Conservation (phyloP, 1,140 invertebrate species). For the Physella acuta region DNA sequence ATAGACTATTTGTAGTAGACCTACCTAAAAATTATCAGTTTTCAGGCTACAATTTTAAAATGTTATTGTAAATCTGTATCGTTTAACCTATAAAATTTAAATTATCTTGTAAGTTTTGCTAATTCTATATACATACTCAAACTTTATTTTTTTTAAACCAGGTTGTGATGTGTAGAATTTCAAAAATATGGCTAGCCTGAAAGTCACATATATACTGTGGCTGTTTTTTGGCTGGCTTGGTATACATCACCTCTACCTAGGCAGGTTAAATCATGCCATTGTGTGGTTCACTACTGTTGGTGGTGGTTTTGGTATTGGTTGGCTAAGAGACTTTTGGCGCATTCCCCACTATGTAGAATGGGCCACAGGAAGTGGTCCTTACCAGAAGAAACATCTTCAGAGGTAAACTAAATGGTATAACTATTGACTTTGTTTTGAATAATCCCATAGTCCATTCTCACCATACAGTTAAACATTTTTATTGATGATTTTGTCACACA, state of each 20-base stretch:
- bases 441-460: background rate
- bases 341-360: constrained; percentile 86
- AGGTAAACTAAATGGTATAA: background rate
- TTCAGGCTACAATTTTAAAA: too few species aligned
- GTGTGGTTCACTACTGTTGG: constrained; percentile 84
- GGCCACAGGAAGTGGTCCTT: constrained; percentile 77
- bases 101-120: too few species aligned
- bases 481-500: background rate
- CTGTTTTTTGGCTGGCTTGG: constrained; percentile 83
- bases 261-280: constrained; percentile 85
- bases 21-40: too few species aligned
- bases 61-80: too few species aligned
- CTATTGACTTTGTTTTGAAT: too few species aligned
- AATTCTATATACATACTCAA: too few species aligned
- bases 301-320: constrained; percentile 82
- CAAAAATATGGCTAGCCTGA: constrained; percentile 63
- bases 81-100: too few species aligned
- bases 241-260: constrained; percentile 87
- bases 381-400: constrained; percentile 65
- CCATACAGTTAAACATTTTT: background rate
- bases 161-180: too few species aligned
- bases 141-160: too few species aligned
- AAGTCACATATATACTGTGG: constrained; percentile 80
- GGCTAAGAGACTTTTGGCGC: constrained; percentile 81
- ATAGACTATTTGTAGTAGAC: too few species aligned